Percentiles rank a stretch among this genome's conserved stretches.
phyloP scores from a whole-genome alignment of 2,797 vertebrate genomes.

The Protonibea diacanthus region DNA sequence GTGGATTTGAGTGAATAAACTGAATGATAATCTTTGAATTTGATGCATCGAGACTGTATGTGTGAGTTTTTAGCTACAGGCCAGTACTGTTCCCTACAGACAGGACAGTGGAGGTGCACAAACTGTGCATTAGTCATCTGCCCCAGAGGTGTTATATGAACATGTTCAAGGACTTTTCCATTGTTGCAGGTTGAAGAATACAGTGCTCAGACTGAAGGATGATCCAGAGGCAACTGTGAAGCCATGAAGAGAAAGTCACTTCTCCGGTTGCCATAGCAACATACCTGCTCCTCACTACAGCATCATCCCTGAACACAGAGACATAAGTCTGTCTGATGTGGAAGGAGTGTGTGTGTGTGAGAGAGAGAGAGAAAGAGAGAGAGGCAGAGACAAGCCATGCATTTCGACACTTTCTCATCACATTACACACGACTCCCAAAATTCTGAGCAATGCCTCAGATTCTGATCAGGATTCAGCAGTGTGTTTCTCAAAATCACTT shows the following conservation, averaged over 20 bases:
- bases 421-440: conserved; percentile 11
- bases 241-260: conserved; percentile 55
- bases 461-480: conserved; percentile 35
- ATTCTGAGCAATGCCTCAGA: background rate
- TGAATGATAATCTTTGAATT: background rate
- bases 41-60: background rate
- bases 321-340: conserved; percentile 60
- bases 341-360: conserved; percentile 6
- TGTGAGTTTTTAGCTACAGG: background rate
- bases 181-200: conserved; percentile 4
- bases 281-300: conserved; percentile 76
- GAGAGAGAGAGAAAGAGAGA: background rate
- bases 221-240: conserved; percentile 47
- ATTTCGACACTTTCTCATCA: conserved; percentile 42
- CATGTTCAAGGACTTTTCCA: background rate
- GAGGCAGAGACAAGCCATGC: conserved; percentile 14
- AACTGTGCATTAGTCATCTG: background rate
- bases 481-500: background rate
- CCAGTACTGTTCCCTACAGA: background rate
- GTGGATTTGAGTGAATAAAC: background rate
- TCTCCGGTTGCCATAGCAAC: conserved; percentile 83
- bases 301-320: conserved; percentile 65
- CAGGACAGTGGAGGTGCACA: background rate
- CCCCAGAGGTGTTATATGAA: background rate
- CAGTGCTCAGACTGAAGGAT: conserved; percentile 38